Evolutionary conservation across 2,888 invertebrate genomes (phyloP).

Genomic region (Mesorhabditis spiculigera): DNA sequence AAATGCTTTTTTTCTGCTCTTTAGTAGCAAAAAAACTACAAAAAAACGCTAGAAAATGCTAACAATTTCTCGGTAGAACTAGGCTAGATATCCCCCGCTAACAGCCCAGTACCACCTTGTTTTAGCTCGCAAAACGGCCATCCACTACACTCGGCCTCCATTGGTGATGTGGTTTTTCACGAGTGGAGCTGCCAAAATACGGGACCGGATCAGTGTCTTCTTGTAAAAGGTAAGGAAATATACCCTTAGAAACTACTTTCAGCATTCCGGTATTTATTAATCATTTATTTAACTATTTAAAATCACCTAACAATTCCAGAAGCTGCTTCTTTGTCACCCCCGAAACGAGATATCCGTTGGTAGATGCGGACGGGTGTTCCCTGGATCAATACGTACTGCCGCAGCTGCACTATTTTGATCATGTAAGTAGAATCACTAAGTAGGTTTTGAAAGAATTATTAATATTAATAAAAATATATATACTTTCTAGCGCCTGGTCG

Average conservation of each 20-base stretch:
- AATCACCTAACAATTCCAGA: slow-evolving; percentile 24
- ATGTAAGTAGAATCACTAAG: slow-evolving; percentile 15
- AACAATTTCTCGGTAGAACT: no score
- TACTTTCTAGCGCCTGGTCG: slow-evolving; percentile 17
- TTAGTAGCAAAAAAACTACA: no score
- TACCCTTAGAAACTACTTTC: not conserved
- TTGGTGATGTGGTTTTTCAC: slow-evolving; percentile 39
- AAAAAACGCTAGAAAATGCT: no score
- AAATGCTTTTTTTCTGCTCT: no score
- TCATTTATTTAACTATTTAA: slow-evolving; percentile 10
- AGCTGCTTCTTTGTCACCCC: slow-evolving; percentile 37
- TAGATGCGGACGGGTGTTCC: slow-evolving; percentile 43
- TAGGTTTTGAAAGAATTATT: not conserved
- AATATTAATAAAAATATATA: not conserved
- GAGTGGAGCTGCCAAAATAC: slow-evolving; percentile 39
- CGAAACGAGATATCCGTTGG: slow-evolving; percentile 32
- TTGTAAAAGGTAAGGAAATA: slow-evolving; percentile 6
- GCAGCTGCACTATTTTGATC: slow-evolving; percentile 35
- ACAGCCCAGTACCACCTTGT: not conserved
- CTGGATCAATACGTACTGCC: slow-evolving; percentile 34
- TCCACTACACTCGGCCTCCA: slow-evolving; percentile 20
- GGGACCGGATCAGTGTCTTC: slow-evolving; percentile 3
- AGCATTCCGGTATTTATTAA: not conserved
- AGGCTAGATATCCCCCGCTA: no score
- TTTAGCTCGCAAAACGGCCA: slow-evolving; percentile 12